Evolutionary conservation across 2,113 vertebrate genomes (phyloP).

Genomic region (Microcebus ravelobensis): DNA sequence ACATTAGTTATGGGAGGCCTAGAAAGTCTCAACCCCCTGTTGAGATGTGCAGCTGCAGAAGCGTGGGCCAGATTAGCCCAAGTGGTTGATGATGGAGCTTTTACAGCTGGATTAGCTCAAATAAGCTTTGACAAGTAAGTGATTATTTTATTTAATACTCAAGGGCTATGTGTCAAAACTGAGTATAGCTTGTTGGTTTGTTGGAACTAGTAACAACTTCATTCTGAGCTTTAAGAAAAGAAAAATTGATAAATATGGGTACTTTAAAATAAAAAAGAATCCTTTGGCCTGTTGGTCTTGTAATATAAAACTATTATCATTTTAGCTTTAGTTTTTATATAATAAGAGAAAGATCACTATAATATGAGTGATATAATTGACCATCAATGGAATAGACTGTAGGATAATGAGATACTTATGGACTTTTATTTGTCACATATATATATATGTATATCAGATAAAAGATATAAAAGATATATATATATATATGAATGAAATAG

Average conservation of each 20-base stretch:
- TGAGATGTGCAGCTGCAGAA: constrained; percentile 93
- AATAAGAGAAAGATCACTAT: neutral
- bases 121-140: constrained; percentile 96
- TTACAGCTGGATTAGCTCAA: constrained; percentile 91
- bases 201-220: constrained; percentile 15
- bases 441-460: neutral
- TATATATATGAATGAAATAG: neutral
- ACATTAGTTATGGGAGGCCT: constrained; percentile 90
- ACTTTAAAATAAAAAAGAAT: neutral
- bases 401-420: neutral
- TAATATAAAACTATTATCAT: neutral
- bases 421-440: neutral
- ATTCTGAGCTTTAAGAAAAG: neutral
- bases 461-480: neutral
- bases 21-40: constrained; percentile 89
- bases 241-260: neutral
- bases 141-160: constrained; percentile 28
- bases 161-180: constrained; percentile 2
- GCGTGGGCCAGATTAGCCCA: constrained; percentile 92
- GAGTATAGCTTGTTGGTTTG: neutral
- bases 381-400: neutral
- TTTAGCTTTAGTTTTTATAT: neutral
- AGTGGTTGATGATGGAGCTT: constrained; percentile 89
- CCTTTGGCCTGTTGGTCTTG: neutral
- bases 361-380: neutral